Percentiles rank a stretch among this genome's conserved stretches.
These are phyloP conservation scores for Siderastrea siderea DNA, from an alignment of 92 coral and sea anemone species.

Conservation along the genomic window DNA sequence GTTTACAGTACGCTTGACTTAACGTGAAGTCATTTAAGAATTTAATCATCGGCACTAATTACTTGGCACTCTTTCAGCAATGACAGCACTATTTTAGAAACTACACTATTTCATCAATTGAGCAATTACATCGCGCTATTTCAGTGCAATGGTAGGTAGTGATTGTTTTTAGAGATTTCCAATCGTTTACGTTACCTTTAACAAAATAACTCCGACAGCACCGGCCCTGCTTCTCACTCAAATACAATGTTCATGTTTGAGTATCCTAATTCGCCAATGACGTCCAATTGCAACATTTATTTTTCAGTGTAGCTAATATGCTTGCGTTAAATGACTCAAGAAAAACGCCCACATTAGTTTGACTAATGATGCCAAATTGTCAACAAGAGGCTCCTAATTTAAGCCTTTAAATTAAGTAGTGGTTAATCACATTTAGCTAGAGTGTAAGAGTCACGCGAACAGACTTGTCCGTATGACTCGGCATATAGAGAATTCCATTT, in stretches of 20 bases:
- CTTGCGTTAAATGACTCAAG: neutral
- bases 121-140: no score
- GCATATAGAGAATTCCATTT: neutral
- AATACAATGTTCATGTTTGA: no score
- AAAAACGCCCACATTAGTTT: neutral
- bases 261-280: no score
- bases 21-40: neutral
- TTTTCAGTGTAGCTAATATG: neutral
- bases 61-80: no score
- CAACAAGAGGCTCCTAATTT: neutral
- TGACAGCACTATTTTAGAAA: no score
- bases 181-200: no score
- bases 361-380: neutral
- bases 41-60: neutral
- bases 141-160: no score
- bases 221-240: no score
- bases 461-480: neutral
- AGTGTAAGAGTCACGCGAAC: conserved; percentile 19
- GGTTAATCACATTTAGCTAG: conserved; percentile 1
- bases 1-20: neutral
- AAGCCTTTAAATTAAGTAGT: neutral
- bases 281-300: no score
- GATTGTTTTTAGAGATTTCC: no score
- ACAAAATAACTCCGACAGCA: no score
- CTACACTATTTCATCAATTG: no score